Conservation (phyloP, 2,797 vertebrate genomes). For the Melanotaenia boesemani region DNA sequence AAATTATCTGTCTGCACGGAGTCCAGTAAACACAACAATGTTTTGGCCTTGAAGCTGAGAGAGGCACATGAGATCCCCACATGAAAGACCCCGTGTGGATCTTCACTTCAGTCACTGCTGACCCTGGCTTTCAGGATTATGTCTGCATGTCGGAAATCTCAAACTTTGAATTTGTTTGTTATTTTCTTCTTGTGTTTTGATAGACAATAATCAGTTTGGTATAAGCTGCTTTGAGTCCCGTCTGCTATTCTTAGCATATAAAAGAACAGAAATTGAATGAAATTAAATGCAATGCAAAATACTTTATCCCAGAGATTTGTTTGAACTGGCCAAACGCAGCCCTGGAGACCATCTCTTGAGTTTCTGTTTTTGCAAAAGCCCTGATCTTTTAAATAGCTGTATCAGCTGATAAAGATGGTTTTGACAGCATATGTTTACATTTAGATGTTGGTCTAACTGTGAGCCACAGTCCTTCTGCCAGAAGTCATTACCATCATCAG, state of each 20-base stretch:
- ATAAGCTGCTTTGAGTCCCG: slow-evolving; percentile 24
- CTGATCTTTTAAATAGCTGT: slow-evolving; percentile 38
- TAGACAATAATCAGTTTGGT: slow-evolving; percentile 37
- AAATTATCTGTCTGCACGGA: slow-evolving; percentile 51
- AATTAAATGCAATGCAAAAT: too few relatives aligned
- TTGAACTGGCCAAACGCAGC: neutral
- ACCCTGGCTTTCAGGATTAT: slow-evolving; percentile 54
- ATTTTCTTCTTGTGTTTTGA: slow-evolving; percentile 50
- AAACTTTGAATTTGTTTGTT: slow-evolving; percentile 43
- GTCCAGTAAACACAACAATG: slow-evolving; percentile 30
- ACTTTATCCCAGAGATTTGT: too few relatives aligned
- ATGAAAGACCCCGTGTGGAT: slow-evolving; percentile 64
- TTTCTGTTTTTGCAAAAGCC: slow-evolving; percentile 28
- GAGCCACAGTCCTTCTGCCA: slow-evolving; percentile 49
- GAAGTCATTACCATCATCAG: slow-evolving; percentile 57
- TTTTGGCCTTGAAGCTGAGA: slow-evolving; percentile 53
- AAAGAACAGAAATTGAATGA: neutral
- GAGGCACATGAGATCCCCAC: slow-evolving; percentile 66
- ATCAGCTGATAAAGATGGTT: slow-evolving; percentile 45
- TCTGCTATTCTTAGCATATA: slow-evolving; percentile 10
- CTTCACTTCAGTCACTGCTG: slow-evolving; percentile 49
- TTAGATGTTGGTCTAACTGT: slow-evolving; percentile 43
- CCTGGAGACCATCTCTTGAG: slow-evolving; percentile 14
- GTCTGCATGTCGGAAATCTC: slow-evolving; percentile 51
- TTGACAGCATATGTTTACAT: slow-evolving; percentile 46